Conservation (phyloP, 2,888 invertebrate genomes). For the Drosophila picticornis region DNA sequence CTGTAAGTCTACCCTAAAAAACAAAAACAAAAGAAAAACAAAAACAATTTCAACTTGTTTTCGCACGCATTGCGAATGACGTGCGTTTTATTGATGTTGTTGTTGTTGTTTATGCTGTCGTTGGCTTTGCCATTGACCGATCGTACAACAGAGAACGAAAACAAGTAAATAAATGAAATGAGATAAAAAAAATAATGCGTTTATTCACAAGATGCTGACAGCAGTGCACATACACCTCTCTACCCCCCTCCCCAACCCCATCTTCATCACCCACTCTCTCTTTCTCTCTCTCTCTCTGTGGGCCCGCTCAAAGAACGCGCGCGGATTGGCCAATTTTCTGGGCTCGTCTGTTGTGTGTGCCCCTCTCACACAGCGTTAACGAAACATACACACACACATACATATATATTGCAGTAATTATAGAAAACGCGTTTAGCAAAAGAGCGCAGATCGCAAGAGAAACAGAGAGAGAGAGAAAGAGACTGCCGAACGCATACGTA, state of each 20-base stretch:
- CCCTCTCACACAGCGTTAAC: constrained; percentile 31
- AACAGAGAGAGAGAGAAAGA: constrained; percentile 47
- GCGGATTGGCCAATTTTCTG: constrained; percentile 73
- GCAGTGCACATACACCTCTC: not conserved
- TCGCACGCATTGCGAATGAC: constrained; percentile 40
- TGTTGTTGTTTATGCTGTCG: constrained; percentile 29
- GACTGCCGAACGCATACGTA: constrained; percentile 54
- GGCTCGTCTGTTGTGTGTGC: constrained; percentile 63
- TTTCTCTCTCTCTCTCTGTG: constrained; percentile 1
- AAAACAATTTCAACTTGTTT: constrained; percentile 45
- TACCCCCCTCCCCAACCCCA: fast-evolving
- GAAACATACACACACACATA: constrained; percentile 25
- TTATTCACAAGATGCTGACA: constrained; percentile 44
- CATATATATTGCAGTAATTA: constrained; percentile 29
- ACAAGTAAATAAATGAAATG: constrained; percentile 7
- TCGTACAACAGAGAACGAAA: constrained; percentile 17
- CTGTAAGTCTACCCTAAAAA: constrained; percentile 38
- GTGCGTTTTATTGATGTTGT: constrained; percentile 13
- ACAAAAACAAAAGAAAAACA: not conserved
- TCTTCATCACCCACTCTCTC: not conserved
- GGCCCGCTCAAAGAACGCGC: constrained; percentile 48
- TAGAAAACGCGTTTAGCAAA: constrained; percentile 32
- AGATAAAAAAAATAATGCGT: constrained; percentile 4
- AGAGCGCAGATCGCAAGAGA: constrained; percentile 28
- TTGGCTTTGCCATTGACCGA: constrained; percentile 48